Evolutionary conservation across 2,888 invertebrate species (phyloP), one percentile per base, ranked within the genome.

Genomic region (Fissipunctia ypsillon): DNA sequence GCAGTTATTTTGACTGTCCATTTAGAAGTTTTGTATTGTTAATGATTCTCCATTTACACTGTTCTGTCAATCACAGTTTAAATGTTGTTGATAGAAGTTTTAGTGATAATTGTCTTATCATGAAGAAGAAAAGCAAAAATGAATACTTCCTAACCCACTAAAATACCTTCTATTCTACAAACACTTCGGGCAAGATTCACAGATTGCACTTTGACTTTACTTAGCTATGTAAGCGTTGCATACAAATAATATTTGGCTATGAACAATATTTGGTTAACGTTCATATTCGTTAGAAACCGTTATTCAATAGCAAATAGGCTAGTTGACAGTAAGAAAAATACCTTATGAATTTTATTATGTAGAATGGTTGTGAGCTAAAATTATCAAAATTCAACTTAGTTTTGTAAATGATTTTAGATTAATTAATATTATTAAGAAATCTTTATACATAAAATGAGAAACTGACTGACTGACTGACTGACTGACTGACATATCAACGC

Each of bases 21-120:
- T 94, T 94, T 93, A 89, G 88, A 93, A 93, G 91, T 94, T 94
- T 89, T 82, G 85, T 87, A 88, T 88, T 89, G 91, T 88, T 89
- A 88, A 89, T 90, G 88, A 91, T 90, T 89, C 88, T 81, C 80
- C 85, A 84, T 89, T 88, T 87, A 80, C 80, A 78, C 87, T 84
- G 80, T 86, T 84, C 76, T 81, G 71, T 73, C 75, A 90, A 90
- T 90, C 86, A 85, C 85, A 77, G 81, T 90, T 89, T 84, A 83
- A 90, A 81, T 89, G 87, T 85, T 87, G 84, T 85, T 83, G 50
- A 65, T 76, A 69, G 31, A 73, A 80, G 78, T 83, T 78, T 45
- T 61, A 84, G 84, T 80, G 50, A 81, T 60, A 45, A 70, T 60
- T 80, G 69, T 81, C 43, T 10, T 68, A 57, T 35, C 7, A 12